Conservation (phyloP, 2,797 vertebrate species). For the Pangasius sanitwongsei region DNA sequence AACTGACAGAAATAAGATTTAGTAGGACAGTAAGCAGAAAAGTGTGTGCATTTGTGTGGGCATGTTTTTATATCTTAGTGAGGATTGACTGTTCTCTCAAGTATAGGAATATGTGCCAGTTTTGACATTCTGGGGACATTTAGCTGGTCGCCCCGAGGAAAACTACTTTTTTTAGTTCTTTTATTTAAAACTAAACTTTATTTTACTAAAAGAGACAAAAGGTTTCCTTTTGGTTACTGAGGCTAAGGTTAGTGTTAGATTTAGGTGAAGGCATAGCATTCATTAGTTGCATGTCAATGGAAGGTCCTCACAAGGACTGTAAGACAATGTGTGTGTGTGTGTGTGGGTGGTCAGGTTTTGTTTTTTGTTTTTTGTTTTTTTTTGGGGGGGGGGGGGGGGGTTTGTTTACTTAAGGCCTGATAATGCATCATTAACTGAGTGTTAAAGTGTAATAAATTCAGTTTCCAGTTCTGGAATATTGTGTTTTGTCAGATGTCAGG, state of each 20-base stretch:
- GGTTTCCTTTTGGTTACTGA: neutral
- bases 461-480: neutral
- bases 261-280: neutral
- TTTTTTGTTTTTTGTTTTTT: neutral
- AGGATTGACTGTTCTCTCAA: neutral
- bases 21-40: slow-evolving; percentile 5
- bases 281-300: neutral
- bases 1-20: slow-evolving; percentile 40
- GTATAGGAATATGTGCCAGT: slow-evolving; percentile 2
- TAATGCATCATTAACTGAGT: neutral
- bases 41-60: neutral
- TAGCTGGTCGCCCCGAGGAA: neutral
- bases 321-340: neutral
- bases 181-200: neutral
- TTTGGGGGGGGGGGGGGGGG: neutral
- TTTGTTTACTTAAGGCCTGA: neutral
- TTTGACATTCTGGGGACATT: neutral
- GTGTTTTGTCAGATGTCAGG: slow-evolving; percentile 24
- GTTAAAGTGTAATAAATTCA: neutral
- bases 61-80: slow-evolving; percentile 8
- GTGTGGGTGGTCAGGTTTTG: neutral
- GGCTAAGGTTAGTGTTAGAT: neutral
- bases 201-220: neutral
- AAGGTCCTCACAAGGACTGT: neutral
- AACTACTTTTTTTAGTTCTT: neutral